Conservation (phyloP, 2,797 vertebrate genomes). For the Propithecus perrieri region DNA sequence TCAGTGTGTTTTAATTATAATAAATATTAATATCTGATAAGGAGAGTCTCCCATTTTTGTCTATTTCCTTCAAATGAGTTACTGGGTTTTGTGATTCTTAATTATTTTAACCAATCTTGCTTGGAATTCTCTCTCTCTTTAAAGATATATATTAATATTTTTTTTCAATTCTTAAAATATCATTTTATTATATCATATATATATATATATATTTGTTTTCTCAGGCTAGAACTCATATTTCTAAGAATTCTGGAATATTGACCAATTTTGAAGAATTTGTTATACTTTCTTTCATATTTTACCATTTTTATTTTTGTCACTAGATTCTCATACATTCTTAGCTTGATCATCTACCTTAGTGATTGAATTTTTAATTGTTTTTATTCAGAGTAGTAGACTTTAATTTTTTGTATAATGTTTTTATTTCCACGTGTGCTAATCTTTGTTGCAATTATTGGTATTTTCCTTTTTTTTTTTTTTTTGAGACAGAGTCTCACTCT, state of each 20-base stretch:
- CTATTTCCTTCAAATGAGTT: background rate
- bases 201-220: background rate
- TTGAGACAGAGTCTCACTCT: too few species aligned
- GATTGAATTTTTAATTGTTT: background rate
- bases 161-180: background rate
- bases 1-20: background rate
- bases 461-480: too few species aligned
- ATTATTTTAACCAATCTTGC: background rate
- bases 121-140: background rate
- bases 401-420: background rate
- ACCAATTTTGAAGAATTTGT: background rate
- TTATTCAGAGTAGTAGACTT: background rate
- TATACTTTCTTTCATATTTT: background rate
- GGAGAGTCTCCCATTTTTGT: background rate
- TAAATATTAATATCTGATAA: background rate
- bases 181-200: background rate
- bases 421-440: background rate
- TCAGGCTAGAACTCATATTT: background rate
- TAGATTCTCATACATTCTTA: background rate
- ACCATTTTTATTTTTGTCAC: background rate
- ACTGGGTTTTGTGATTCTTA: background rate
- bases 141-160: background rate
- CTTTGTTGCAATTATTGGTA: background rate
- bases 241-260: background rate
- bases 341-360: background rate